Evolutionary conservation across 2,888 invertebrate genomes (phyloP), one percentile per base, ranked within the genome.

Genomic region (Acleris literana): DNA sequence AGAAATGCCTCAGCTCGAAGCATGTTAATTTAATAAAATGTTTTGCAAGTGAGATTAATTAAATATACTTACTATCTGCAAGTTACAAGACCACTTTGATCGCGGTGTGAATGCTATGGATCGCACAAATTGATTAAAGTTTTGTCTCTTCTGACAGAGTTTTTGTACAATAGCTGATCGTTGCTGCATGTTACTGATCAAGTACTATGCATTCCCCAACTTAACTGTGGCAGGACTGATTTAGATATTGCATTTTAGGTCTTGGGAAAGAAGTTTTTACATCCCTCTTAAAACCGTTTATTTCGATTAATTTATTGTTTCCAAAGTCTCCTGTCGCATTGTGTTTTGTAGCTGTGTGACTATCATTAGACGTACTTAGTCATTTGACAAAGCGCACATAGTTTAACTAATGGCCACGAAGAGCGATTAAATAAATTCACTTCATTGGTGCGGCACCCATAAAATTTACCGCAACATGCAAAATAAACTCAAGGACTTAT

Each of bases 1-100:
- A 92, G 90, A 87, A 83, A 86, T 84, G 92, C 90, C 92, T 91
- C 87, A 83, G 92, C 91, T 90, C 91, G 86, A 87, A 84, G 92
- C 92, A 92, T 92, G 92, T 86, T 87, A 79, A 78, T 83, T 84
- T 84, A 82, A 83, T 77, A 74, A 84, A 78, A 84, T 80, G 79
- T 82, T 80, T 79, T 82, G 76, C 84, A 84, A 84, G 77, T 77
- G 71, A 82, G 75, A 78, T 76, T 70, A 77, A 71, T 71, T 71
- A 73, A 68, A 74, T 72, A 69, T 69, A 65, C 69, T 68, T 61
- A 70, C 68, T 56, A 68, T 73, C 64, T 74, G 72, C 69, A 71
- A 75, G 68, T 73, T 75, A 76, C 70, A 25, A 60, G 53, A 60
- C 60, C 65, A 51, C 65, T 58, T 53, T 67, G 63, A 77, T 77